Base-by-base conservation (phyloP, 2,888 invertebrate species). In the Mactromeris polynyma region DNA sequence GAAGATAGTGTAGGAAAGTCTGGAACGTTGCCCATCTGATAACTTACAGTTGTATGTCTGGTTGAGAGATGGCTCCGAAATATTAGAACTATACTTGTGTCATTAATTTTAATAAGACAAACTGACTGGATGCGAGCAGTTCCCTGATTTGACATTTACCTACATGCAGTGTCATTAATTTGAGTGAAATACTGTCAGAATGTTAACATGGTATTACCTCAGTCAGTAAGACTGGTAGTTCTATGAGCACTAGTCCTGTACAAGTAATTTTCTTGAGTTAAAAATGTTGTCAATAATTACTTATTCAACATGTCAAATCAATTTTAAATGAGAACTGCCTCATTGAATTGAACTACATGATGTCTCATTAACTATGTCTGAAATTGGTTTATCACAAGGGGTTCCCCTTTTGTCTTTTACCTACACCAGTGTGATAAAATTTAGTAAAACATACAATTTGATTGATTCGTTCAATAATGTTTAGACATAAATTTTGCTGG, bases 21-120 rank as follows among this genome's bases (percentile, higher is more conserved):
- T 73, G 73, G 73, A 33, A 73, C 17, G 9, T 31, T 73, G 33
- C 73, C 73, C 19, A 73, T 73, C 73, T 36, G 73, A 73, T 73
- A 73, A 46, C 14, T 17, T 17, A 4, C 11, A 11, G 46, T 46
- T 46, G 17, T 46, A 46, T 46, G 46, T 46, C 46, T 46, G 46
- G 14, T 46, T 46, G 46, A 46, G 17, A 46, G 46, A 46, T 14
- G 3, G 14, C 6, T 46, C 1, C 46, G 58, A 54, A 4, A 26
- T 58, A 9, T 58, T 19, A 58, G n/a, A 58, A 6, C 21, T 58
- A 58, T 26, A 58, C 26, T n/a, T 9, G n/a, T 33, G 33, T 69
- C 14, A 33, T 73, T 73, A 73, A 36, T 33, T 36, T 33, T 33
- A 73, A 33, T 73, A 19, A 36, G 36, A 73, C 36, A 73, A 73